These are phyloP conservation scores for Urocyon cinereoargenteus DNA, from an alignment of 2,797 vertebrate species.

Conservation along the genomic window DNA sequence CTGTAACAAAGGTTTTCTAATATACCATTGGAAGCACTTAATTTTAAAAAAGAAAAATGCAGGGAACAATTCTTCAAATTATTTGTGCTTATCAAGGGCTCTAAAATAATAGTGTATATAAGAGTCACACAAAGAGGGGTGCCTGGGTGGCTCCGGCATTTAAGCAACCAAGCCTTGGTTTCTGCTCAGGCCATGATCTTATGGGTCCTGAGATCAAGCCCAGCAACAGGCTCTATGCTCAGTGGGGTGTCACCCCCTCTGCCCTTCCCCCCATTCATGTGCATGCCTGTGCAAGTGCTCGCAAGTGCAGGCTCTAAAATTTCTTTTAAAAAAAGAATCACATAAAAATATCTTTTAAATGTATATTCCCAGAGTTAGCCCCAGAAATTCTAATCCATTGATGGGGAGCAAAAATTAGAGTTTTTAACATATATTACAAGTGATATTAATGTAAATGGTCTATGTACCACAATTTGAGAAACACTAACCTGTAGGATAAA, in stretches of 20 bases:
- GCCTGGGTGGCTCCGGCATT: background rate
- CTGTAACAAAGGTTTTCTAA: background rate
- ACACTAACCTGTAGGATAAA: background rate
- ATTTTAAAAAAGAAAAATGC: background rate
- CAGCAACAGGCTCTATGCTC: background rate
- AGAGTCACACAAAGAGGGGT: background rate
- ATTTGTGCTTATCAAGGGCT: background rate
- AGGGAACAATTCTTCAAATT: background rate
- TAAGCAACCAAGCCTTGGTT: background rate
- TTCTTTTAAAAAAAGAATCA: background rate
- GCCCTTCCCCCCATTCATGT: background rate
- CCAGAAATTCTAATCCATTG: background rate
- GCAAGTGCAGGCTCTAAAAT: background rate
- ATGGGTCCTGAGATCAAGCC: background rate
- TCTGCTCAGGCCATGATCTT: background rate
- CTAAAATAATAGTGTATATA: background rate
- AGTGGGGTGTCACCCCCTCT: background rate
- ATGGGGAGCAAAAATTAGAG: background rate
- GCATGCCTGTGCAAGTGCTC: background rate
- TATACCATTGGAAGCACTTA: background rate
- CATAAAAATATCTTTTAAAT: background rate
- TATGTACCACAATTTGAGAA: conserved; percentile 45
- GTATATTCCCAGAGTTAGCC: background rate
- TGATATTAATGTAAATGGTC: background rate
- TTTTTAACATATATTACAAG: background rate